phyloP scores from a whole-genome alignment of 2,113 vertebrate genomes.

The Aspidoscelis tigris region DNA sequence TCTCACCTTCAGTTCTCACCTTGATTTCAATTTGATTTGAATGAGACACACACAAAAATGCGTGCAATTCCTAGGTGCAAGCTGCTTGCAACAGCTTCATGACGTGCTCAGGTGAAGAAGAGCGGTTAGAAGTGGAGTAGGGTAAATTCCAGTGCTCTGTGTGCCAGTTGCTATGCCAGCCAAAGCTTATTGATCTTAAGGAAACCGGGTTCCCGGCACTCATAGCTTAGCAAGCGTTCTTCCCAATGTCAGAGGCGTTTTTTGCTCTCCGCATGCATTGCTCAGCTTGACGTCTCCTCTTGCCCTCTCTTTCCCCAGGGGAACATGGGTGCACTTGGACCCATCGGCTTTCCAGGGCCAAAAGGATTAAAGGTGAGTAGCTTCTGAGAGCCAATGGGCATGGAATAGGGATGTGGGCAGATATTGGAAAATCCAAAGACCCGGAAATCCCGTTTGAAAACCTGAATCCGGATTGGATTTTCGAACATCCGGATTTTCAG shows the following conservation, averaged over 20 bases:
- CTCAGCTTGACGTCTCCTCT: conserved; percentile 43
- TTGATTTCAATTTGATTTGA: no score
- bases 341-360: conserved; percentile 89
- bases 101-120: background rate
- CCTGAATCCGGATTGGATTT: no score
- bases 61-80: no score
- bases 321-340: conserved; percentile 90
- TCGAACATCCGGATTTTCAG: no score
- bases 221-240: background rate
- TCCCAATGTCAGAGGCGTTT: background rate
- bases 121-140: background rate
- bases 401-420: background rate
- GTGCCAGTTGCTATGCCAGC: background rate
- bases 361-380: conserved; percentile 92
- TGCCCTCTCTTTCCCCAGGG: conserved; percentile 80
- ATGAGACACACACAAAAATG: no score
- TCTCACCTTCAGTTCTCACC: no score
- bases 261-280: background rate
- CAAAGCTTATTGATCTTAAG: background rate
- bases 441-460: no score
- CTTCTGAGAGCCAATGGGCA: background rate
- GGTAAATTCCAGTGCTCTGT: background rate
- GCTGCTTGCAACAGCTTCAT: no score
- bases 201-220: background rate
- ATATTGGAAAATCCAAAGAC: no score